phyloP scores from a whole-genome alignment of 2,113 vertebrate genomes.

The Hypocryptadius cinnamomeus region DNA sequence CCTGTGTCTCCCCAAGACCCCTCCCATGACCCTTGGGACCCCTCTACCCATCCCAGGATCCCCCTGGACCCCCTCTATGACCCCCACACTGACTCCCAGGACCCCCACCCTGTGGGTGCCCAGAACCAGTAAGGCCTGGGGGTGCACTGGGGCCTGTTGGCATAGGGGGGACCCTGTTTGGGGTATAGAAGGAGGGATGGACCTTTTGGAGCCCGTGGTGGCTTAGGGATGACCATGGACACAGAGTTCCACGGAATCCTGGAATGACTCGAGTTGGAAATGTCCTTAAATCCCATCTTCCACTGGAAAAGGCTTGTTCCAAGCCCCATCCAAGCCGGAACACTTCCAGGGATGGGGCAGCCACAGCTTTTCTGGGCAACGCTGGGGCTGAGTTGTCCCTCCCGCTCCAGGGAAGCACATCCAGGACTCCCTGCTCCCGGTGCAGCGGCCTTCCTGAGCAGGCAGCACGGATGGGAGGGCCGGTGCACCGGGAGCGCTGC shows the following conservation, averaged over 20 bases:
- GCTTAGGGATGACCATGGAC: neutral
- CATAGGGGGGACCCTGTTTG: neutral
- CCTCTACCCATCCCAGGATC: too few species aligned
- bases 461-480: neutral
- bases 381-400: neutral
- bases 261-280: neutral
- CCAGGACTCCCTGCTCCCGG: neutral
- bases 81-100: neutral
- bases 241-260: neutral
- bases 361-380: neutral
- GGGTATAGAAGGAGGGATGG: neutral
- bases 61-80: neutral
- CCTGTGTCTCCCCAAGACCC: neutral
- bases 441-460: too few species aligned
- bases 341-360: neutral
- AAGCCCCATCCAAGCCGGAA: neutral
- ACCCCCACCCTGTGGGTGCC: neutral
- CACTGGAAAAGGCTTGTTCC: neutral
- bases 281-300: neutral
- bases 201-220: neutral
- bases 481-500: fast-evolving
- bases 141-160: too few species aligned
- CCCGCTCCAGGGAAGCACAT: neutral
- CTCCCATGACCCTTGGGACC: neutral
- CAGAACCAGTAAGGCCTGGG: neutral